phyloP scores from a whole-genome alignment of 2,888 invertebrate genomes.

The Amphipyra berbera region DNA sequence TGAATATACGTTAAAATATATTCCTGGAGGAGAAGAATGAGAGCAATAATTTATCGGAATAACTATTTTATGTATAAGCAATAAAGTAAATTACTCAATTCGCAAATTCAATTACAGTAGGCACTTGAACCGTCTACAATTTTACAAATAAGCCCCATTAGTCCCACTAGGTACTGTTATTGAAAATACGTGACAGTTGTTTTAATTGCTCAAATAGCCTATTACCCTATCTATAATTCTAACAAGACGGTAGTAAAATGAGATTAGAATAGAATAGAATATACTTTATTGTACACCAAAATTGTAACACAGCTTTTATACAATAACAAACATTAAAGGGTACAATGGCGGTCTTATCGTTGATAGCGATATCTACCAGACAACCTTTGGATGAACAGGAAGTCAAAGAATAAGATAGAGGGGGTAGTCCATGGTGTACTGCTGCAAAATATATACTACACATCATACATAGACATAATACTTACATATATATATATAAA shows the following conservation, averaged over 20 bases:
- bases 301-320: too few relatives aligned
- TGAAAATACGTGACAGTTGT: constrained; percentile 11
- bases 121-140: background rate
- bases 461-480: too few relatives aligned
- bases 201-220: constrained; percentile 5
- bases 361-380: too few relatives aligned
- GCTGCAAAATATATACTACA: too few relatives aligned
- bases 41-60: background rate
- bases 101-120: constrained; percentile 3
- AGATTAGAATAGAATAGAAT: too few relatives aligned
- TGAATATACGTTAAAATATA: background rate
- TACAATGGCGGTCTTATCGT: too few relatives aligned
- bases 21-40: background rate
- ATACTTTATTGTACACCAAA: too few relatives aligned
- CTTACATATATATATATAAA: too few relatives aligned
- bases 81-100: constrained; percentile 21
- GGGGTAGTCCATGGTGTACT: too few relatives aligned
- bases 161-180: background rate
- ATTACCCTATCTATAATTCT: constrained; percentile 10
- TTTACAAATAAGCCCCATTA: background rate
- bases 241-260: constrained; percentile 4
- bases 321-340: too few relatives aligned
- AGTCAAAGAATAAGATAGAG: too few relatives aligned
- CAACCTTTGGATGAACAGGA: too few relatives aligned
- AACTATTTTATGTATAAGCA: background rate